Percentiles rank a stretch among this genome's conserved stretches.
Evolutionary conservation across 2,888 invertebrate species (phyloP).

Genomic region (Amblyteles armatorius): DNA sequence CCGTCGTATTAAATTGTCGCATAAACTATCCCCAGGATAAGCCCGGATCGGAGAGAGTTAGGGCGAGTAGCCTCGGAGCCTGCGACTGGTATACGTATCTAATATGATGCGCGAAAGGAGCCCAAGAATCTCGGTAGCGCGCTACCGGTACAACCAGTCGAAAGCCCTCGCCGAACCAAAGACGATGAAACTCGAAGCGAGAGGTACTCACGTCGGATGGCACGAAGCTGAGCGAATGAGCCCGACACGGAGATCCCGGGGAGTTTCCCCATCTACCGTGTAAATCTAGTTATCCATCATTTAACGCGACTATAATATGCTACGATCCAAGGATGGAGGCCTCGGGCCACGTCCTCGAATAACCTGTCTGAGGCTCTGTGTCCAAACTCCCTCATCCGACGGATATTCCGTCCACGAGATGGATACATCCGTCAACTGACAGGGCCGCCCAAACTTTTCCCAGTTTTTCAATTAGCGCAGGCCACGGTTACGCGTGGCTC

Average conservation of each 20-base stretch:
- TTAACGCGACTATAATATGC: slow-evolving; percentile 18
- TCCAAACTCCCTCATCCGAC: not conserved
- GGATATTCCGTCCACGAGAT: not conserved
- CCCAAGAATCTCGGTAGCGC: not conserved
- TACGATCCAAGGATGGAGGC: not conserved
- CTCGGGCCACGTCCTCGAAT: not conserved
- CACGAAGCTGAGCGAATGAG: not conserved
- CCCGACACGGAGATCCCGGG: not conserved
- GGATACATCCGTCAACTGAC: not conserved
- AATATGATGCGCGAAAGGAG: slow-evolving; percentile 12
- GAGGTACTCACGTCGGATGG: not conserved
- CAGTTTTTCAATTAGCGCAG: not conserved
- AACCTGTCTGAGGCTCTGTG: not conserved
- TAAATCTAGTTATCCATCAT: slow-evolving; percentile 38
- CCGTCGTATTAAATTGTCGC: slow-evolving; percentile 24
- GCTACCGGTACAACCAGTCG: not conserved
- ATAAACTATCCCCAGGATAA: slow-evolving; percentile 36
- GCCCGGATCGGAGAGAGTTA: slow-evolving; percentile 3
- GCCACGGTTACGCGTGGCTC: not conserved
- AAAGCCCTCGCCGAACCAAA: not conserved
- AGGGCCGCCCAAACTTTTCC: not conserved
- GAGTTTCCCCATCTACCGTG: slow-evolving; percentile 26
- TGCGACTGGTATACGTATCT: slow-evolving; percentile 24
- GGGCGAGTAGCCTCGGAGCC: not conserved
- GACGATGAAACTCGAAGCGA: slow-evolving; percentile 2